Conservation (phyloP, 2,113 vertebrate genomes). For the Strigops habroptila region DNA sequence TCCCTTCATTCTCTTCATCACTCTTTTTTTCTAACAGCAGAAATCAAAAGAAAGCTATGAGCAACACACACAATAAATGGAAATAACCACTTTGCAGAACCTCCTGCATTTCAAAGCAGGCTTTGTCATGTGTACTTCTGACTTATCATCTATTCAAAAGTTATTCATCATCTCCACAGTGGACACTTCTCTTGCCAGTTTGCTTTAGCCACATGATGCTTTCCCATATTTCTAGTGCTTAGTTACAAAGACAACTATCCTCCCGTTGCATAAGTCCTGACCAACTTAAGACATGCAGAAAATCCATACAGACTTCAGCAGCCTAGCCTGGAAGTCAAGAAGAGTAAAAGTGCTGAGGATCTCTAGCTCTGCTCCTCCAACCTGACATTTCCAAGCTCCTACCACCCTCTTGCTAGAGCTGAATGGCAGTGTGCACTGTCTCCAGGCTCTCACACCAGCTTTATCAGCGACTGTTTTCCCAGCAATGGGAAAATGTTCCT, state of each 20-base stretch:
- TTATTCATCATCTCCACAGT: not conserved
- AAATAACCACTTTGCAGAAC: not conserved
- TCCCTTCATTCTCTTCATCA: constrained; percentile 56
- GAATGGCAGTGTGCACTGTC: not conserved
- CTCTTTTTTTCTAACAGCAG: constrained; percentile 66
- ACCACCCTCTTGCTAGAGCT: not conserved
- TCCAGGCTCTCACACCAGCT: not conserved
- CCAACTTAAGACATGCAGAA: not conserved
- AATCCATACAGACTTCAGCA: not conserved
- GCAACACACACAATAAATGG: not conserved
- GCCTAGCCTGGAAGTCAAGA: not conserved
- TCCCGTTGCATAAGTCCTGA: not conserved
- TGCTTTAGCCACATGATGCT: not conserved
- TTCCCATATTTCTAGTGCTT: not conserved
- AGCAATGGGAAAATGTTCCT: not conserved
- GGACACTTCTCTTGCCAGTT: not conserved
- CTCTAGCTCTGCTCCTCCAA: not conserved
- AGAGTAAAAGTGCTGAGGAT: not conserved
- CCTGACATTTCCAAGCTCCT: not conserved
- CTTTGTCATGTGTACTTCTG: not conserved
- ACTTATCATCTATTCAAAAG: not conserved
- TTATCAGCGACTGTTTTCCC: not conserved
- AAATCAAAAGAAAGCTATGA: not conserved
- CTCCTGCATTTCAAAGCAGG: not conserved
- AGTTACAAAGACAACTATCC: not conserved